phyloP scores from a whole-genome alignment of 1,140 invertebrate species.

The Nylanderia fulva region DNA sequence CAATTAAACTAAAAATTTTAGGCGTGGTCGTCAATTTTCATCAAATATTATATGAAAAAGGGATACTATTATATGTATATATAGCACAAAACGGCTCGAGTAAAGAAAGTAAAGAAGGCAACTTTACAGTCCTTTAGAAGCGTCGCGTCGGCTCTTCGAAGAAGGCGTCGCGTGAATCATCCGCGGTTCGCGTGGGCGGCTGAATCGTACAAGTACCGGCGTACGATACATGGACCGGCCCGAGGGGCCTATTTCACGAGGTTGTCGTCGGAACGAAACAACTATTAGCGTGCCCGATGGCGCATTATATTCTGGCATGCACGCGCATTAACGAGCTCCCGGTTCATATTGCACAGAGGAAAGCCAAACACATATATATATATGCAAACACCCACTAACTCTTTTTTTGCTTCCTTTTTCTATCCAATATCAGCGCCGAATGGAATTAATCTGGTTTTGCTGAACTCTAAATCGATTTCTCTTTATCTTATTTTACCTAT shows the following conservation, averaged over 20 bases:
- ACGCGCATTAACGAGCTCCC: slow-evolving; percentile 77
- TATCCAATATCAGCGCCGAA: neutral
- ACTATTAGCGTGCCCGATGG: slow-evolving; percentile 78
- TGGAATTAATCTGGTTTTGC: slow-evolving; percentile 9
- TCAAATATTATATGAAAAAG: neutral
- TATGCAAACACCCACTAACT: slow-evolving; percentile 68
- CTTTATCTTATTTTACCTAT: slow-evolving; percentile 11
- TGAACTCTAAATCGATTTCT: slow-evolving; percentile 55
- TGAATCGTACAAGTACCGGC: slow-evolving; percentile 46
- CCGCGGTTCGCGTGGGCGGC: slow-evolving; percentile 62
- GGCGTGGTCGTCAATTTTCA: slow-evolving; percentile 48
- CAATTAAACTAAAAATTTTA: slow-evolving; percentile 34
- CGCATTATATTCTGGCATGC: slow-evolving; percentile 73
- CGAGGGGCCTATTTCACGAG: slow-evolving; percentile 73
- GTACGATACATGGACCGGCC: slow-evolving; percentile 39
- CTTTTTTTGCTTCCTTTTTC: slow-evolving; percentile 8
- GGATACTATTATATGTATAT: neutral
- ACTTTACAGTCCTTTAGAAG: slow-evolving; percentile 59
- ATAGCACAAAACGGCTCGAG: slow-evolving; percentile 50
- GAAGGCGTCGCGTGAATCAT: slow-evolving; percentile 74
- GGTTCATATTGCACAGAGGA: slow-evolving; percentile 58
- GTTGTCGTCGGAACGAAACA: slow-evolving; percentile 77
- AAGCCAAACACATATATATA: slow-evolving; percentile 36
- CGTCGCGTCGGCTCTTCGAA: slow-evolving; percentile 55
- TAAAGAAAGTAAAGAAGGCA: slow-evolving; percentile 68